These are phyloP conservation scores for Falcaria lacertinaria DNA, from an alignment of 2,888 invertebrate species.

Conservation along the genomic window DNA sequence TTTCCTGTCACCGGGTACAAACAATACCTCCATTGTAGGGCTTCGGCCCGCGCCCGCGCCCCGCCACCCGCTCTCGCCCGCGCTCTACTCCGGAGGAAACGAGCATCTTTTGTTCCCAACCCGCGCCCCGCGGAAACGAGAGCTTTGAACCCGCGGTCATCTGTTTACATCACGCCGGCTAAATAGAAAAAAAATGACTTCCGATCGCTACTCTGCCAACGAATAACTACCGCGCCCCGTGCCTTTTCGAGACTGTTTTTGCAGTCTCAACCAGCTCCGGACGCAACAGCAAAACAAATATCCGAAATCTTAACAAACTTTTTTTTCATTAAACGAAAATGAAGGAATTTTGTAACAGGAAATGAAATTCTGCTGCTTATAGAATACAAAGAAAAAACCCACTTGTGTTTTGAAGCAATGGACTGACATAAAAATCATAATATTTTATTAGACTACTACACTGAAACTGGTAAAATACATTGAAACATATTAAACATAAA, in stretches of 20 bases:
- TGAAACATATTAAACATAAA: too few relatives aligned
- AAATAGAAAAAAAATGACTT: slow-evolving; percentile 48
- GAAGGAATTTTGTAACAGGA: slow-evolving; percentile 2
- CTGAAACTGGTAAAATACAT: too few relatives aligned
- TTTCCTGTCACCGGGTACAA: slow-evolving; percentile 79
- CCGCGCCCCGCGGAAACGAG: slow-evolving; percentile 58
- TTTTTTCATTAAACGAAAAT: too few relatives aligned
- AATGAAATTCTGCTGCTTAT: slow-evolving; percentile 7
- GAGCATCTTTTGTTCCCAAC: slow-evolving; percentile 76
- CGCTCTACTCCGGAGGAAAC: slow-evolving; percentile 64
- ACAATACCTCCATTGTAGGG: slow-evolving; percentile 73
- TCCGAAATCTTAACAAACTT: not conserved
- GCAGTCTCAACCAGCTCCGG: not conserved
- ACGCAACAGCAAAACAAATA: not conserved
- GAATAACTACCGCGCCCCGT: not conserved
- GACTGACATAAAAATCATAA: too few relatives aligned
- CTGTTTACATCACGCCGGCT: slow-evolving; percentile 68
- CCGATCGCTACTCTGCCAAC: slow-evolving; percentile 40
- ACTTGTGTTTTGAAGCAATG: not conserved
- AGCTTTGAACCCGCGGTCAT: slow-evolving; percentile 74
- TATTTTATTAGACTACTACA: too few relatives aligned
- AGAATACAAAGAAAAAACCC: not conserved
- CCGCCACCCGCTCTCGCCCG: slow-evolving; percentile 34
- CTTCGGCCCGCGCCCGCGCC: slow-evolving; percentile 30
- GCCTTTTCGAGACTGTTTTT: too few relatives aligned